Percentiles rank a stretch among this genome's conserved stretches.
Conservation (phyloP, 2,113 vertebrate genomes). For the Hippoglossus stenolepis region DNA sequence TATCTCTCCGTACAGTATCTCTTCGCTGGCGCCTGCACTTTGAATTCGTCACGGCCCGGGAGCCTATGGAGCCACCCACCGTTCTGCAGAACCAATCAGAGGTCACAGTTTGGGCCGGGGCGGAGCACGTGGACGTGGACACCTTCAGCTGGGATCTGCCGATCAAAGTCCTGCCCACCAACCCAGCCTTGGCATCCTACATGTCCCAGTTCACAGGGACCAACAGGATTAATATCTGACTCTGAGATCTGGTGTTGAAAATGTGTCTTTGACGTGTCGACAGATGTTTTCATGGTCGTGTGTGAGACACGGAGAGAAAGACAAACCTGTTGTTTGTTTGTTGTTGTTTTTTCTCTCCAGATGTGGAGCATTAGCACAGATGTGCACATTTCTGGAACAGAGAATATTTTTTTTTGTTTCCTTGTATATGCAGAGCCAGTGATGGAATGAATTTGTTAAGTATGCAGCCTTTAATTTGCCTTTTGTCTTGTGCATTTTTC, state of each 20-base stretch:
- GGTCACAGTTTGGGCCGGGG: constrained; percentile 89
- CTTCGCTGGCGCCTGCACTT: constrained; percentile 93
- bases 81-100: constrained; percentile 89
- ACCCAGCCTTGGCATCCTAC: constrained; percentile 91
- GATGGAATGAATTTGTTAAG: constrained; percentile 23
- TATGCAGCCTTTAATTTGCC: constrained; percentile 12
- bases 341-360: neutral
- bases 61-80: constrained; percentile 83
- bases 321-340: neutral
- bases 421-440: constrained; percentile 18
- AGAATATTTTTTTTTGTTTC: constrained; percentile 13
- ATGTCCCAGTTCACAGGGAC: constrained; percentile 91
- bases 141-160: constrained; percentile 99
- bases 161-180: constrained; percentile 96
- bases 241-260: neutral
- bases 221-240: constrained; percentile 93
- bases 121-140: constrained; percentile 93
- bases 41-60: constrained; percentile 93
- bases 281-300: constrained; percentile 4
- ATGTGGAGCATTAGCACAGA: constrained; percentile 3
- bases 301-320: neutral
- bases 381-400: constrained; percentile 27
- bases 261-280: neutral
- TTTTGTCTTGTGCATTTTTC: constrained; percentile 22
- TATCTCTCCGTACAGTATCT: constrained; percentile 74